A percentile compares a stretch with the other conserved stretches of the same genome.
phyloP scores from a whole-genome alignment of 2,113 vertebrate genomes.

The Galbula dea region DNA sequence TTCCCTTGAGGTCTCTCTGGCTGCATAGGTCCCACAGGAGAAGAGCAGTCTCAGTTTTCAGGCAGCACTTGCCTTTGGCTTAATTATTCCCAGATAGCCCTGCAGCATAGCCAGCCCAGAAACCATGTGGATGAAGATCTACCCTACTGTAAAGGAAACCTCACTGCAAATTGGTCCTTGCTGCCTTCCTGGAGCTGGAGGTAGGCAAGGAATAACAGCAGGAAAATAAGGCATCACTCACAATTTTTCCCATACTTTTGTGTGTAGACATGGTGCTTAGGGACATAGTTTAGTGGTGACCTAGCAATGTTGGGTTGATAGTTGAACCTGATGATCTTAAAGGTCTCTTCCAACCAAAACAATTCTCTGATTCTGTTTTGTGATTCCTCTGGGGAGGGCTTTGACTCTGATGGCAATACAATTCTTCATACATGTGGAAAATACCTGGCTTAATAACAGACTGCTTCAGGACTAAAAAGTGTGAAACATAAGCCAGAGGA shows the following conservation, averaged over 20 bases:
- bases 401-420: not conserved
- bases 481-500: not conserved
- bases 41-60: slow-evolving; percentile 15
- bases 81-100: not conserved
- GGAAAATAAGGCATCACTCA: not conserved
- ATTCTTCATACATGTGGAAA: not conserved
- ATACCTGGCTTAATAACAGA: not conserved
- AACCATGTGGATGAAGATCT: not conserved
- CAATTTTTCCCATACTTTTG: not conserved
- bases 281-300: no score
- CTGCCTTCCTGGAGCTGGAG: not conserved
- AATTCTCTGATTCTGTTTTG: no score
- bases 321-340: no score
- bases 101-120: rapidly evolving
- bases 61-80: not conserved
- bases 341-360: no score
- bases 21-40: not conserved
- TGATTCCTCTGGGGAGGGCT: not conserved
- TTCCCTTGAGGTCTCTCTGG: not conserved
- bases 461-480: not conserved
- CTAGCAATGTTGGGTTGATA: no score
- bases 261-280: no score
- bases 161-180: not conserved
- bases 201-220: not conserved
- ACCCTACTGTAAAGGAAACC: not conserved